Base-by-base conservation (phyloP, 2,797 vertebrate species). In the Dallia pectoralis region DNA sequence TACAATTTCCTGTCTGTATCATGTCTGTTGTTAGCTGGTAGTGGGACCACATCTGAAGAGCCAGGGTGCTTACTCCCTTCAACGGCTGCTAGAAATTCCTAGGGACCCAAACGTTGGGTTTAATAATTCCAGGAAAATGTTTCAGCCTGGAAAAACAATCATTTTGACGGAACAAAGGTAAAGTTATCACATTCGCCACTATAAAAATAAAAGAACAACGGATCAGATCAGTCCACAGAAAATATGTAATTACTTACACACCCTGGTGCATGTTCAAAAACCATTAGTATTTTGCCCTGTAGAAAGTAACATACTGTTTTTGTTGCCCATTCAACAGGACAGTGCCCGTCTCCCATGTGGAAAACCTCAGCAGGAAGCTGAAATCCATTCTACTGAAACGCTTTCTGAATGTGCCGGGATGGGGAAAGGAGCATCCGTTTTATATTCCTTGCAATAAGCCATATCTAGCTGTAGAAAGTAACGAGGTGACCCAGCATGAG, bases 321-420 rank as follows among this genome's bases (percentile, higher is more conserved):
- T n/a, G 27, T 33, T 74, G 0, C 2, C 25, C 18, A 74, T 25
- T 79, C 76, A 76, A 69, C 72, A 84, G 81, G 63, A 73, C 8
- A 25, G 44, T 12, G 2, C 5, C 47, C 2, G 44, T 27, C 12
- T 49, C 9, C 1, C 3, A 65, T 49, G 48, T 47, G 40, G 87
- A 84, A 84, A 77, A 79, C 68, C 22, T 73, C 40, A 65, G 77
- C 72, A 67, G 8, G 8, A 4, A 14, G 30, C 77, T 88, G 11
- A 81, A 81, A 79, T 22, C 14, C 6, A 30, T 9, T 0, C 62
- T 88, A 33, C 81, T 63, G 75, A 77, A 44, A 18, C 86, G 85
- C 79, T 88, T 78, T 59, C 56, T 75, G 51, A 53, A 44, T 56
- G 36, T 72, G 18, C 53, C 53, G 72, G 66, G 12, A 59, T 72